Percentiles rank a stretch among this genome's conserved stretches.
These are phyloP conservation scores for Pseudococcus jackbeardsleyi DNA, from an alignment of 2,888 invertebrate species.

Conservation along the genomic window DNA sequence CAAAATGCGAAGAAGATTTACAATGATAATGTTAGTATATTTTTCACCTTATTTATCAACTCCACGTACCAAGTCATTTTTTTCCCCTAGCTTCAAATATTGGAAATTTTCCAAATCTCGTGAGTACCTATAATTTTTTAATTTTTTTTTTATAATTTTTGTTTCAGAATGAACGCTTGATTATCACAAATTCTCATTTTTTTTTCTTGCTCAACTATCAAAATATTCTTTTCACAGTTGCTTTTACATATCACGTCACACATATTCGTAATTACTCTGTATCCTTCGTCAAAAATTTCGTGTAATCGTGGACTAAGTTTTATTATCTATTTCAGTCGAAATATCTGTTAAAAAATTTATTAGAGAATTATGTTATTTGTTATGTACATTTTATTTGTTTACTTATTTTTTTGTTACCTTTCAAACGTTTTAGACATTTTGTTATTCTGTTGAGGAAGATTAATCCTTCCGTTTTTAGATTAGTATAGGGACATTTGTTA, in stretches of 20 bases:
- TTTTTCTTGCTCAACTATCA: constrained; percentile 61
- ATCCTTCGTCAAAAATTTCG: constrained; percentile 27
- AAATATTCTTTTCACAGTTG: constrained; percentile 49
- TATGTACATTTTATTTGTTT: constrained; percentile 61
- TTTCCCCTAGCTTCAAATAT: no score
- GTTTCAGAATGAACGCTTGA: constrained; percentile 53
- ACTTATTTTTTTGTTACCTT: constrained; percentile 62
- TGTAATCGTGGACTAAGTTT: background rate
- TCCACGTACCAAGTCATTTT: no score
- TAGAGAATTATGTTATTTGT: constrained; percentile 63
- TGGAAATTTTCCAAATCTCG: no score
- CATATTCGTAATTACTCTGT: constrained; percentile 50
- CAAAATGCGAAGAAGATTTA: constrained; percentile 82
- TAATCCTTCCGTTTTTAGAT: constrained; percentile 32
- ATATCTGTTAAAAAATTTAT: constrained; percentile 35
- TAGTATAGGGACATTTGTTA: constrained; percentile 16
- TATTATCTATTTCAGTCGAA: constrained; percentile 24
- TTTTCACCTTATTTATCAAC: background rate
- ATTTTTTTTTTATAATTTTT: constrained; percentile 19
- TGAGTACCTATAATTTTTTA: background rate
- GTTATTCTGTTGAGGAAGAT: constrained; percentile 36
- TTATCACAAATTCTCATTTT: constrained; percentile 54
- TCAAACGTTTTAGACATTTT: constrained; percentile 62
- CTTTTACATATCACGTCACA: constrained; percentile 62
- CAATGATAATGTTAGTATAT: constrained; percentile 66